Conservation (phyloP, 2,888 invertebrate species). For the Parochlus steinenii region DNA sequence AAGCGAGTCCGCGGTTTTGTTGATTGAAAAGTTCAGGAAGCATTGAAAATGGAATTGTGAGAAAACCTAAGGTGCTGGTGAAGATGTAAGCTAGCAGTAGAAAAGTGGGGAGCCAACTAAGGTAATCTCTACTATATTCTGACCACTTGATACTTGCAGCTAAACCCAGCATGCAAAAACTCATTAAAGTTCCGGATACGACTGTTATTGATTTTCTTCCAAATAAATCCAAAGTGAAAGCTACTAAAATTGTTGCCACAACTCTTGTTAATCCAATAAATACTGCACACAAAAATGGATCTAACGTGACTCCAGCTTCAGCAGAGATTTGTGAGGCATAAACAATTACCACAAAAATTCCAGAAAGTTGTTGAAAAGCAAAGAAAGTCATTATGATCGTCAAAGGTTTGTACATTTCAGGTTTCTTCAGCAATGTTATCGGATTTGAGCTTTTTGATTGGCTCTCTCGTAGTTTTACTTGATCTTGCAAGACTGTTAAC, state of each 20-base stretch:
- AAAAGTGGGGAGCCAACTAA: constrained; percentile 34
- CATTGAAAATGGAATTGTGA: constrained; percentile 48
- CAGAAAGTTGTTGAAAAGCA: constrained; percentile 41
- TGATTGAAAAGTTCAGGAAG: constrained; percentile 45
- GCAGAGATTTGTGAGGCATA: constrained; percentile 44
- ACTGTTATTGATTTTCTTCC: constrained; percentile 39
- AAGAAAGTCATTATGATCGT: constrained; percentile 41
- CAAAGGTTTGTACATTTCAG: constrained; percentile 28
- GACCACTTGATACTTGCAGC: constrained; percentile 29
- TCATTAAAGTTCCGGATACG: constrained; percentile 38
- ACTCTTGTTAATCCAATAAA: constrained; percentile 40
- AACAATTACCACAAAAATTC: constrained; percentile 44
- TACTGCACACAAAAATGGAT: constrained; percentile 41
- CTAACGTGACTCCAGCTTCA: constrained; percentile 34
- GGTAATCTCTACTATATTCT: constrained; percentile 17
- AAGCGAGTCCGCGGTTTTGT: constrained; percentile 37
- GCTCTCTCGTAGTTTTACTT: constrained; percentile 20
- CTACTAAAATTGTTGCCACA: constrained; percentile 34
- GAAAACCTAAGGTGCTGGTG: constrained; percentile 39
- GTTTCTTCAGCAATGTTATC: constrained; percentile 19
- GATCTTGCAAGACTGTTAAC: constrained; percentile 22
- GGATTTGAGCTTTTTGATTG: constrained; percentile 18
- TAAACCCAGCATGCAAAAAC: constrained; percentile 34
- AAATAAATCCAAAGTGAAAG: constrained; percentile 35
- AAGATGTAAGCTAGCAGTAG: constrained; percentile 37